A percentile compares a stretch with the other conserved stretches of the same genome.
phyloP scores from a whole-genome alignment of 2,113 vertebrate species.

The Campylorhamphus procurvoides region DNA sequence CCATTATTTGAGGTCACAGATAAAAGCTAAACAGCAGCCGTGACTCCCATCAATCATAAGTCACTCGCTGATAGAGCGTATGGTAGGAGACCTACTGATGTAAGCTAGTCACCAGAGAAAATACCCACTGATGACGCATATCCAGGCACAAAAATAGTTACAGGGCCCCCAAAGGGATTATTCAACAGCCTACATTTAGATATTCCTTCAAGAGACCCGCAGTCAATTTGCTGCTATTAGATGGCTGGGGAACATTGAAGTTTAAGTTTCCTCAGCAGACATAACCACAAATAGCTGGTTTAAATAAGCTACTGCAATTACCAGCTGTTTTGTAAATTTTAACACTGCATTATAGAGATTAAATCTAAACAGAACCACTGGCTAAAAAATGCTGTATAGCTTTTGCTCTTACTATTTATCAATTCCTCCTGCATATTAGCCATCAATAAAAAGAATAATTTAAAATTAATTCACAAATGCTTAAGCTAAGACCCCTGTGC shows the following conservation, averaged over 20 bases:
- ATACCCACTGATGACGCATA: constrained; percentile 99
- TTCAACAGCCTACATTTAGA: constrained; percentile 92
- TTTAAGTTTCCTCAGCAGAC: constrained; percentile 77
- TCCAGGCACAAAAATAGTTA: constrained; percentile 99
- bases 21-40: constrained; percentile 78
- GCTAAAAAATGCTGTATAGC: constrained; percentile 34
- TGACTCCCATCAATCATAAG: constrained; percentile 91
- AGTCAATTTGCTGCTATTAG: constrained; percentile 73
- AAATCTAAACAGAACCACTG: constrained; percentile 41
- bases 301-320: constrained; percentile 69
- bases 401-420: constrained; percentile 4
- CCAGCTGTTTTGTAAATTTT: constrained; percentile 69
- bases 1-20: constrained; percentile 83
- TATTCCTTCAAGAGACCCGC: constrained; percentile 87
- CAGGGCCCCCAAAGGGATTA: constrained; percentile 90
- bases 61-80: constrained; percentile 88
- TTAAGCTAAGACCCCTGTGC: neutral
- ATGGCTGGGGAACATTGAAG: constrained; percentile 68
- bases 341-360: constrained; percentile 51
- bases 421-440: neutral
- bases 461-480: neutral
- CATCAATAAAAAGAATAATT: constrained; percentile 1
- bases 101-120: constrained; percentile 99
- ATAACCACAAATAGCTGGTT: constrained; percentile 77
- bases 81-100: constrained; percentile 98